Base-by-base conservation (phyloP, 2,888 invertebrate species). In the Ashinkailepas kermadecensis region DNA sequence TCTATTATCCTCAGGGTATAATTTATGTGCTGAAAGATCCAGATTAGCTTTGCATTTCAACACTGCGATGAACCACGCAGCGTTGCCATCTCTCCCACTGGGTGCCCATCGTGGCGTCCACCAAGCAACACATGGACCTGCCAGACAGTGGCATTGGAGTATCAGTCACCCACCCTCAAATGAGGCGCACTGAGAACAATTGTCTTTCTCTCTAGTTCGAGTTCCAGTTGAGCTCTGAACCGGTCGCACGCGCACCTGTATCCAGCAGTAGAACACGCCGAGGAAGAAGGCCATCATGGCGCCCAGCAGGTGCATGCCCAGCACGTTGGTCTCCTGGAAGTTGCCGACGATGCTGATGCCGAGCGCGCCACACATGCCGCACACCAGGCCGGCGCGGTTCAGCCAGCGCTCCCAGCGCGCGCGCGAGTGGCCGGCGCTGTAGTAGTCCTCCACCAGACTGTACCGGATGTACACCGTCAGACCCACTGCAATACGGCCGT, bases 381-480 rank as follows among this genome's bases (percentile, higher is more conserved):
- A 67, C 57, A 81, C 58, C 7, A 57, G 15, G 23, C 82, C 82
- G 21, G 78, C 6, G 15, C 59, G 59, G 80, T 82, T 83, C 54
- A 23, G 56, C 25, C 58, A 65, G 13, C 59, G 78, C 12, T 81
- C 58, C 62, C 65, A 15, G 39, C 81, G 57, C 8, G 56, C 56
- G 15, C 78, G 62, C 18, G 58, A 12, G 25, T 79, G 81, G 62
- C 81, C 80, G 39, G 12, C n/a, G 78, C 78, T 82, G 83, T 81
- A 86, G 83, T 88, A 86, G 39, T 87, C 87, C 82, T 87, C 86
- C 6, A 88, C 86, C 82, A 88, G 86, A 81, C 88, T 87, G 85
- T 87, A 89, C 21, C 89, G 86, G 2, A 88, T 85, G 85, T 87
- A 89, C 83, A 89, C 87, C 8, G 87, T 87, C 57, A 86, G 84